These are phyloP conservation scores for Sinohyriopsis cumingii DNA, from an alignment of 2,888 invertebrate genomes.

Conservation along the genomic window DNA sequence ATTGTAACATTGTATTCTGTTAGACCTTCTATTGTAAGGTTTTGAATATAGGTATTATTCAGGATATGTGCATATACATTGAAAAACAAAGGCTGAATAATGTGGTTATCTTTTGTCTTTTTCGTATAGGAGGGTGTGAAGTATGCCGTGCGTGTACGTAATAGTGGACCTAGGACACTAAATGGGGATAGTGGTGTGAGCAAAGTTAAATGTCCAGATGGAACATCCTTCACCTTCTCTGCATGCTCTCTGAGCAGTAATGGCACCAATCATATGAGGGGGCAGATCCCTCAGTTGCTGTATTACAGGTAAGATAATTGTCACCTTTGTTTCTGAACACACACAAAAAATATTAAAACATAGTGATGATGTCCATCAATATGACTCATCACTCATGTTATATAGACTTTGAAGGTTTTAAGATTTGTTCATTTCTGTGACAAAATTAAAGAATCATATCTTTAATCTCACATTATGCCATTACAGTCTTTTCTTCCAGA, in stretches of 20 bases:
- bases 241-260: constrained; percentile 95
- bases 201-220: constrained; percentile 92
- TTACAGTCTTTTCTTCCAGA: no score
- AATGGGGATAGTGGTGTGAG: constrained; percentile 95
- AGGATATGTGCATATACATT: no score
- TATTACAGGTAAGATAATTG: constrained; percentile 82
- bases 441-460: no score
- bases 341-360: background rate
- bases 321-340: background rate
- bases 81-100: background rate
- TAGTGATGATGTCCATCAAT: no score
- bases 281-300: constrained; percentile 93
- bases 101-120: background rate
- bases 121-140: constrained; percentile 83
- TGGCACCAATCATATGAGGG: constrained; percentile 94
- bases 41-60: no score
- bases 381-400: no score
- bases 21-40: no score
- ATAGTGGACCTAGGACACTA: constrained; percentile 92
- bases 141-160: constrained; percentile 90
- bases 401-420: no score
- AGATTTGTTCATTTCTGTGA: no score
- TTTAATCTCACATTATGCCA: no score
- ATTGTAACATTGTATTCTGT: no score
- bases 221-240: constrained; percentile 90